Evolutionary conservation across 1,140 invertebrate species (phyloP), one percentile per base, ranked within the genome.

Genomic region (Brachionus rotundiformis): DNA sequence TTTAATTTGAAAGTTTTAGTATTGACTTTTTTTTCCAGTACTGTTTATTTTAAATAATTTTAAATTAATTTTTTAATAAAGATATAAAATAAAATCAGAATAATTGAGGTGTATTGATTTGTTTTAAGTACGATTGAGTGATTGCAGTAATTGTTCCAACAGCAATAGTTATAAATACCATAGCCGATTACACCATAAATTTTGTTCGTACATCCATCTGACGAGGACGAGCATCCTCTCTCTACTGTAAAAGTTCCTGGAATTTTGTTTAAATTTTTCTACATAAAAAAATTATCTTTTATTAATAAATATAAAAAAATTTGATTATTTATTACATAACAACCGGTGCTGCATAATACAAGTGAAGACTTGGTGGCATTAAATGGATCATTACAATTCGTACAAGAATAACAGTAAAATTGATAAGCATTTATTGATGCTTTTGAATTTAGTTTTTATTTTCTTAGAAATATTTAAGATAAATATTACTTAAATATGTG

Each of bases 81-180:
- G 3, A 54, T 1, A 19, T 19, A 19, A 54, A 54, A 5, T 54
- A 54, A 16, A 8, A 8, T 1, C 23, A 19, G 47, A 54, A 54
- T 19, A 7, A 54, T 7, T 54, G 47, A 2, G 23, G 47, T 19
- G 19, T 25, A 54, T 19, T 19, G 47, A 27, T 73, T 73, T 25
- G 8, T 25, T 73, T 73, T 19, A 25, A 41, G 36, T 73, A 25
- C 44, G 8, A 13, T 27, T 44, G 68, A 73, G 44, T 5, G 13
- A 73, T 79, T 79, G 29, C 76, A 79, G 33, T 79, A 59, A n/a
- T 79, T 79, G 13, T 59, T 29, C 76, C 76, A 79, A 41, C 76
- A 79, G 47, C 76, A 79, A 25, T 79, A 79, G 47, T 79, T 79
- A 39, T 79, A 79, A 61, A 63, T 61, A n/a, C 76, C 76, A 29